Base-by-base conservation (phyloP, 2,888 invertebrate genomes). In the Troides oblongomaculatus region DNA sequence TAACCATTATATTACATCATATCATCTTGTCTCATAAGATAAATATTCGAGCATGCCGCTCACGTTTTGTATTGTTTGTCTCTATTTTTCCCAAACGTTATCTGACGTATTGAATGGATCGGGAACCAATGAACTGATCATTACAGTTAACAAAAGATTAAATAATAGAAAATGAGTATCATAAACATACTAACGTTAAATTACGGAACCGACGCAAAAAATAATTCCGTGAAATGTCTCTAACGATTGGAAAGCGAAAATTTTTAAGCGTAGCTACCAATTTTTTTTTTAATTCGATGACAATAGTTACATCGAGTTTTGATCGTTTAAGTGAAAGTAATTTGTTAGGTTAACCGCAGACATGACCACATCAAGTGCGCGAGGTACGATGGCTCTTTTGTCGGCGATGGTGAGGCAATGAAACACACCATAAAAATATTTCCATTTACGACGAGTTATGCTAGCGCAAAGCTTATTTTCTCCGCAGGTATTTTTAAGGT, bases 241-340 rank as follows among this genome's bases (percentile, higher is more conserved):
- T 46, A 53, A 23, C 21, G 7, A 79, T 76, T 78, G 77, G 77
- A 80, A 79, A 82, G 77, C 75, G 77, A 82, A 82, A 80, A 78
- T 75, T 59, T 73, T 75, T 78, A 76, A 75, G 67, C 71, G 69
- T 72, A 71, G 73, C 65, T 74, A 69, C 73, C 75, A 79, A 77
- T 82, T 79, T 81, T 72, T 72, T 77, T 75, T 74, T 71, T 67
- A 62, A 77, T 82, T 78, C 77, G 79, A 81, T 80, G 77, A 76
- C 81, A 77, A 72, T 72, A 64, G 72, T 75, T 74, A 74, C 69
- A 69, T 77, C 77, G 76, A 76, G 74, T 78, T 78, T 78, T 77
- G 79, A 75, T 73, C 71, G 75, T 79, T 78, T 77, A 76, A 84
- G 88, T 86, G 88, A 89, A 89, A 89, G 89, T 88, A 82, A 84